A percentile compares a stretch with the other conserved stretches of the same genome.
phyloP scores from a whole-genome alignment of 2,797 vertebrate species.

The Chiloscyllium punctatum region DNA sequence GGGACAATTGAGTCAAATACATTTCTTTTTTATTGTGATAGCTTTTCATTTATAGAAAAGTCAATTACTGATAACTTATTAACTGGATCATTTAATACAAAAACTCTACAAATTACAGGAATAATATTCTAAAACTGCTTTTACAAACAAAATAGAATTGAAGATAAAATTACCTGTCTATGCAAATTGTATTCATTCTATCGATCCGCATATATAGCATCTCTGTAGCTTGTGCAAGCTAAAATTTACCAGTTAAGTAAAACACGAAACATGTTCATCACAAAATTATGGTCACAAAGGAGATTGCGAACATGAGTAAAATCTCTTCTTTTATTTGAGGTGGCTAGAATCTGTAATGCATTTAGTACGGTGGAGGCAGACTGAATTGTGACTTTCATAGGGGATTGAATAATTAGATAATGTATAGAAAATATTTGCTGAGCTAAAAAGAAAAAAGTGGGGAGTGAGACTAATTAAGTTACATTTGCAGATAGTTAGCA shows the following conservation, averaged over 20 bases:
- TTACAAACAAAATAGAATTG: not conserved
- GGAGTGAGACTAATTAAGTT: not conserved
- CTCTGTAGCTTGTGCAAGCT: constrained; percentile 96
- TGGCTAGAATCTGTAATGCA: not conserved
- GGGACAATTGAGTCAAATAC: not conserved
- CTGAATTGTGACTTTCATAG: not conserved
- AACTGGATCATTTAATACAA: not conserved
- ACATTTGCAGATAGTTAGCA: not conserved
- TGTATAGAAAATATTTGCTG: not conserved
- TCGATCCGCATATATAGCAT: constrained; percentile 98
- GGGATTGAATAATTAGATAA: not conserved
- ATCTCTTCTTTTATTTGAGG: not conserved
- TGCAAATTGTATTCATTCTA: constrained; percentile 90
- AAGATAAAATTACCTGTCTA: constrained; percentile 71
- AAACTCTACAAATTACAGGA: not conserved
- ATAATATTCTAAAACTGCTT: not conserved
- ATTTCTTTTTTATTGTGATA: not conserved
- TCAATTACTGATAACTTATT: not conserved
- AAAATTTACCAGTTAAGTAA: constrained; percentile 59
- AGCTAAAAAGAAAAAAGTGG: not conserved
- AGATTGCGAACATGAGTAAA: not conserved
- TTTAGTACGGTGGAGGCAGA: not conserved
- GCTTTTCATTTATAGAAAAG: not conserved
- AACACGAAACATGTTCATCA: constrained; percentile 22
- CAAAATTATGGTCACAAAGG: constrained; percentile 5